Conservation (phyloP, 2,113 vertebrate species). For the Caloenas nicobarica region DNA sequence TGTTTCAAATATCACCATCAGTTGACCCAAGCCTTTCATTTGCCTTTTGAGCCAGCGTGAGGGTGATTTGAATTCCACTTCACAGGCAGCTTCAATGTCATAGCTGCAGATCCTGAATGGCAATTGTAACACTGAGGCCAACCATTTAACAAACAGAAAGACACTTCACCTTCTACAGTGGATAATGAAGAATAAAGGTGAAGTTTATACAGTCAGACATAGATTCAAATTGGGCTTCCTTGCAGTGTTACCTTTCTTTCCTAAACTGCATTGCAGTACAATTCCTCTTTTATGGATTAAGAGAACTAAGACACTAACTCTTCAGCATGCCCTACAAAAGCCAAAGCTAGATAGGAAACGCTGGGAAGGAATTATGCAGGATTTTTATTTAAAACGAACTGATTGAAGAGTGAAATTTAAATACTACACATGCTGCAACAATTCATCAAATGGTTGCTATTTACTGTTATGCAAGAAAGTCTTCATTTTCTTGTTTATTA, state of each 20-base stretch:
- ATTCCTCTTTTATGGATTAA: background rate
- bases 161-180: background rate
- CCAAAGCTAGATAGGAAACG: background rate
- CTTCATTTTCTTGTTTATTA: background rate
- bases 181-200: constrained; percentile 12
- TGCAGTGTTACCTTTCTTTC: background rate
- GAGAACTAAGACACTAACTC: background rate
- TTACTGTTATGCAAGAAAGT: background rate
- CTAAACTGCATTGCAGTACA: background rate
- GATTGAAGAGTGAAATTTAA: background rate
- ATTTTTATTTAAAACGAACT: constrained; percentile 17
- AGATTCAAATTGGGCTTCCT: background rate
- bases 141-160: background rate
- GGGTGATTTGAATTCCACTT: background rate
- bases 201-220: background rate
- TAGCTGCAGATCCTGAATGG: background rate
- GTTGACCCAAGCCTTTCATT: background rate
- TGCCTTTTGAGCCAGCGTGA: background rate
- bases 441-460: background rate
- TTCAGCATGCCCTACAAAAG: background rate
- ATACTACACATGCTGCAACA: background rate
- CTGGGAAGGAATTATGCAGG: background rate
- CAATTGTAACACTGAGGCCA: background rate
- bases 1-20: background rate
- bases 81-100: background rate